Percentiles rank a stretch among this genome's conserved stretches.
Evolutionary conservation across 2,888 invertebrate species (phyloP).

Genomic region (Bibio marci): DNA sequence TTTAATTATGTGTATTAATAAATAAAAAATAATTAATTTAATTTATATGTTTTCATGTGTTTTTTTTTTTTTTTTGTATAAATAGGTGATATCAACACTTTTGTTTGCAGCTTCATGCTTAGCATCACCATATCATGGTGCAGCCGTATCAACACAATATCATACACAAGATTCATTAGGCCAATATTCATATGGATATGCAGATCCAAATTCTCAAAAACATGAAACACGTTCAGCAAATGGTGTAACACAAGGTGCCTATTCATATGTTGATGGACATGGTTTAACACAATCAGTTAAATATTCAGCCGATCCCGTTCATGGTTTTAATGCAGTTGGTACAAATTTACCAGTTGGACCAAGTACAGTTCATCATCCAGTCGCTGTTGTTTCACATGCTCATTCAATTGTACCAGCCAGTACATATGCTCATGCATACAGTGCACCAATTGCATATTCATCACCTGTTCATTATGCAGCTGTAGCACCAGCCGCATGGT

Average conservation of each 20-base stretch:
- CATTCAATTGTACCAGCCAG: slow-evolving; percentile 7
- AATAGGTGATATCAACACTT: slow-evolving; percentile 20
- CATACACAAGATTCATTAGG: slow-evolving; percentile 43
- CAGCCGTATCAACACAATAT: slow-evolving; percentile 32
- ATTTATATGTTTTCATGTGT: slow-evolving; percentile 6
- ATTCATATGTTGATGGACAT: slow-evolving; percentile 50
- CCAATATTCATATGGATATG: slow-evolving; percentile 45
- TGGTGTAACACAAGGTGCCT: slow-evolving; percentile 45
- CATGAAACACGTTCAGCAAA: slow-evolving; percentile 40
- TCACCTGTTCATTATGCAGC: slow-evolving; percentile 6
- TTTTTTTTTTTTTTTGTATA: not conserved
- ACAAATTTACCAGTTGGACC: slow-evolving; percentile 45
- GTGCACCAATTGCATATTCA: slow-evolving; percentile 12
- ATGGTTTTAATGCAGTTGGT: slow-evolving; percentile 47
- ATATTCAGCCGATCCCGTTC: slow-evolving; percentile 40
- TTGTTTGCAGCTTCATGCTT: slow-evolving; percentile 24
- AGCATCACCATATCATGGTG: slow-evolving; percentile 17
- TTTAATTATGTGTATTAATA: too few relatives aligned
- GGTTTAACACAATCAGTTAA: slow-evolving; percentile 45
- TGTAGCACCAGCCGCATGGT: not conserved
- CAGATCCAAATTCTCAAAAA: slow-evolving; percentile 45
- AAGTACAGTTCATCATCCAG: slow-evolving; percentile 15
- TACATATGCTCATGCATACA: slow-evolving; percentile 12
- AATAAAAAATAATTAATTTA: too few relatives aligned
- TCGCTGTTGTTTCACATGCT: slow-evolving; percentile 18